A percentile compares a stretch with the other conserved stretches of the same genome.
Conservation (phyloP, 2,113 vertebrate species). For the Eulemur rufifrons region DNA sequence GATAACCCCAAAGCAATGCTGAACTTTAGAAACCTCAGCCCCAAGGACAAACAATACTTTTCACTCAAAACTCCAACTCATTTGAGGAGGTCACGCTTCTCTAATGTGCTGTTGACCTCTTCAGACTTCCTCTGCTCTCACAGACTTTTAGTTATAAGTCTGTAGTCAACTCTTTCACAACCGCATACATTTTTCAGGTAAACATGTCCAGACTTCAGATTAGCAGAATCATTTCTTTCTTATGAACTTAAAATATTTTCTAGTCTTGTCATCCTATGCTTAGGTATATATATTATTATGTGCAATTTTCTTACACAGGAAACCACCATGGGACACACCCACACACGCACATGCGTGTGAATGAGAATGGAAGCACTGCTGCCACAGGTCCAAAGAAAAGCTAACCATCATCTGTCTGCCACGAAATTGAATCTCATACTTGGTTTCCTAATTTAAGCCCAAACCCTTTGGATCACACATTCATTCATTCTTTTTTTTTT, state of each 20-base stretch:
- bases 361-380: neutral
- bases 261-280: neutral
- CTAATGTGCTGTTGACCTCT: neutral
- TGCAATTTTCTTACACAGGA: neutral
- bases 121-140: neutral
- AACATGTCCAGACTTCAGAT: neutral
- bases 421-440: neutral
- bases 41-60: neutral
- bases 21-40: neutral
- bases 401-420: neutral
- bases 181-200: neutral
- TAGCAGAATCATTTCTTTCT: neutral
- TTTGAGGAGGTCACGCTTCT: neutral
- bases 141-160: neutral
- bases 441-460: neutral
- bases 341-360: no score
- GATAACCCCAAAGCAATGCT: neutral
- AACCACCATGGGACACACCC: accelerated
- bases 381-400: neutral
- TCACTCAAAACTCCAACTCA: neutral
- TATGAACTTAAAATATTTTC: neutral
- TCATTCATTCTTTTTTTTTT: neutral
- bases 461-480: neutral
- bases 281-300: neutral
- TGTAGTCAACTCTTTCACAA: neutral